Base-by-base conservation (phyloP, 1,140 invertebrate species). In the Acarapis woodi region DNA sequence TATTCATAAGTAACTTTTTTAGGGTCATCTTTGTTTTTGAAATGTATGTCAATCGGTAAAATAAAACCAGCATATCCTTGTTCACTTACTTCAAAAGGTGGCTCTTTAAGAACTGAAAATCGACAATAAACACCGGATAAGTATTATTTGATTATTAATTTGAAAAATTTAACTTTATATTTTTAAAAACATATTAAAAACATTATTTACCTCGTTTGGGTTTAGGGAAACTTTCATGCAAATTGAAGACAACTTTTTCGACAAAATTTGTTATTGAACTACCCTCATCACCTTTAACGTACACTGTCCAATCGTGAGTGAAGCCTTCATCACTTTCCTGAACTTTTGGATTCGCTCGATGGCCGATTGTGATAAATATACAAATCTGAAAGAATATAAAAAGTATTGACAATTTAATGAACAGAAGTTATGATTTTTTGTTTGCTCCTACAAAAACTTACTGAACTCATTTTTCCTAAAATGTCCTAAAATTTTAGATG, bases 251-350 rank as follows among this genome's bases (percentile, higher is more conserved):
- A 44, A 94, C 79, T 66, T 82, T 88, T 34, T 93, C 83, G 28
- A 93, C 67, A 63, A 78, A 93, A 50, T 76, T 64, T 45, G 78
- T 67, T 45, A 93, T 83, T 48, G 78, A 69, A 42, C 68, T 64
- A 43, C 71, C 69, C 48, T 87, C 75, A 44, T 67, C 64, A 39
- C 82, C 82, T 45, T 73, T 62, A 3, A 94, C 76, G 62, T 76
- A 93, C n/a, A 93, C 70, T 54, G 80, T 77, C 87, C 87, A 94
- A 53, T 93, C 83, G 60, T 94, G 87, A 44, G 85, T 93, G 49
- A 78, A 88, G 12, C 77, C 80, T 55, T 82, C 72, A 14, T 66
- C 63, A 6, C 77, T 82, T 41, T 63, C 65, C 50, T 74, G 72
- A 14, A 65, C 64, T 47, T 72, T 66, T 42, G 83, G 57, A 33